Conservation (phyloP, 1,140 invertebrate species). For the Psilanteris sp. region DNA sequence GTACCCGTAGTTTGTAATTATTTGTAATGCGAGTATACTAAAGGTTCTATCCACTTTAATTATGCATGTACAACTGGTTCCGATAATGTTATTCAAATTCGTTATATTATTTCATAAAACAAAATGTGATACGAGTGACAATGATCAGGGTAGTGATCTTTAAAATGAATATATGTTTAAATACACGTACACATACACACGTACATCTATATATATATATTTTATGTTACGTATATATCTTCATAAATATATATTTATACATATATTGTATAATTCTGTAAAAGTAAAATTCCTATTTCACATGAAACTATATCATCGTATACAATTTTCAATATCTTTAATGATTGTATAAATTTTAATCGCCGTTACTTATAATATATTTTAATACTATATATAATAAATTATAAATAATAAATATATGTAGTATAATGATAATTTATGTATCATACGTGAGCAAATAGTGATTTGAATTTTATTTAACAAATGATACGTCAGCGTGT, state of each 20-base stretch:
- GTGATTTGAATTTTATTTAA: too few species aligned
- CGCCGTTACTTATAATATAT: slow-evolving; percentile 16
- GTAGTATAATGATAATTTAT: too few species aligned
- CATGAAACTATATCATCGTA: not conserved
- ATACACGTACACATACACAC: too few species aligned
- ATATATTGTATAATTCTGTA: too few species aligned
- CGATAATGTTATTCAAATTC: slow-evolving; percentile 11
- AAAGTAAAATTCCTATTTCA: too few species aligned
- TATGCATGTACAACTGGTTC: slow-evolving; percentile 21
- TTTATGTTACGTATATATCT: too few species aligned
- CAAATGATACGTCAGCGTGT: too few species aligned
- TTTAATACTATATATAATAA: too few species aligned
- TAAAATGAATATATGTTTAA: not conserved
- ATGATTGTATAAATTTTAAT: slow-evolving; percentile 19
- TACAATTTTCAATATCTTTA: not conserved
- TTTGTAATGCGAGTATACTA: slow-evolving; percentile 40
- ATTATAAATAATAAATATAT: too few species aligned
- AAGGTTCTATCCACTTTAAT: slow-evolving; percentile 43
- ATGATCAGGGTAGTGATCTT: slow-evolving; percentile 4
- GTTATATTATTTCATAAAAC: slow-evolving; percentile 1
- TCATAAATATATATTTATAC: too few species aligned
- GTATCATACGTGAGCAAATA: too few species aligned
- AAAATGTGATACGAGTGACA: slow-evolving; percentile 1
- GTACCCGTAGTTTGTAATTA: slow-evolving; percentile 62
- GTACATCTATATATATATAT: too few species aligned